Base-by-base conservation (phyloP, 2,113 vertebrate species). In the Marcusenius ussheri region DNA sequence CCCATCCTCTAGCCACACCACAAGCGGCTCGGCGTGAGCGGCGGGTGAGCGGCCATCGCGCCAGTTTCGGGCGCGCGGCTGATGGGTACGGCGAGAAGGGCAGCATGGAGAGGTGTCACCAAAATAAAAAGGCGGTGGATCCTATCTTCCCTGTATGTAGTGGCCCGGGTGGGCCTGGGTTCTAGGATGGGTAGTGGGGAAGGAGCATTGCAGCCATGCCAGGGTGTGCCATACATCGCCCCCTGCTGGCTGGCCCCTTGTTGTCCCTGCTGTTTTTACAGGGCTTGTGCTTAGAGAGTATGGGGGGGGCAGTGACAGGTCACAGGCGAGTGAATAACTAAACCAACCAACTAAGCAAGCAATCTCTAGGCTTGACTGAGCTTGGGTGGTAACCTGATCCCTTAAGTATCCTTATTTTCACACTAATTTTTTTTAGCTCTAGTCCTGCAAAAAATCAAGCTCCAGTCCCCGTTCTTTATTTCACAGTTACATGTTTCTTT, bases 311-410 rank as follows among this genome's bases (percentile, higher is more conserved):
- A 90, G 89, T 91, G 91, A 42, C 53, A 46, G 77, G 89, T 83
- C 89, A 62, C 89, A 91, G 92, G 91, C 90, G 91, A 89, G 39
- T 91, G 92, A 91, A 91, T 91, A 94, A 93, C 94, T 91, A 95
- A 94, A 94, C 90, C 91, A 94, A 91, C 93, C 93, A 95, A 95
- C 94, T 95, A 94, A 92, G 91, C 91, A 83, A 93, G 92, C 90
- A 86, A 91, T 86, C 87, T 88, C 39, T 88, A 92, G 92, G 93
- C 93, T 93, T 94, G 92, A 91, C 31, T 45, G 27, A 66, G 88
- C 83, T 85, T 88, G 66, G 31, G 83, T 45, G 47, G 93, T 92
- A 92, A 92, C 90, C 11, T 89, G 91, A 89, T 93, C 93, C 92
- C 93, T 93, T 93, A 92, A 93, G 92, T 19, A 49, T 35, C 85